Base-by-base conservation (phyloP, 2,113 vertebrate species). In the Aegotheles bennettii region DNA sequence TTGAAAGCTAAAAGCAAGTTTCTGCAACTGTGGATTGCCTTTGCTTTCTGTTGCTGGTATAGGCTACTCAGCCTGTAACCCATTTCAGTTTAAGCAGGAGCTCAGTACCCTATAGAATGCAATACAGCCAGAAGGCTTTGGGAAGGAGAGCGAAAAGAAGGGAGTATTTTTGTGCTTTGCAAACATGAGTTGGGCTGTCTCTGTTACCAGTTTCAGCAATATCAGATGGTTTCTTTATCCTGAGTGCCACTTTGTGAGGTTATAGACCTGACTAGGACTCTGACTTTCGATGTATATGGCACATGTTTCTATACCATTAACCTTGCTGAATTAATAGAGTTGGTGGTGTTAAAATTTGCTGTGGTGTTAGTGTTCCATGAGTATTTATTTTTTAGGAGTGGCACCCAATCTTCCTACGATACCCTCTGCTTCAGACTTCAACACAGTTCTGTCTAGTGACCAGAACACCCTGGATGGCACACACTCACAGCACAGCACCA, bases 401-500 rank as follows among this genome's bases (percentile, higher is more conserved):
- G 97, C 97, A 18, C 99, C 98, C 91, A 99, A 99, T 96, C 98
- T 99, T 48, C 99, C 99, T 69, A 99, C 99, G 17, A 99, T 99
- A 93, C 99, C 99, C 3, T 99, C 99, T 18, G 99, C 99, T 13
- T 99, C 99, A 26, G 99, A 99, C 97, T 99, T 99, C 97, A 99
- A 99, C 97, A 99, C 99, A 0, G 98, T 99, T 74, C 94, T 99
- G 63, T 99, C 99, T 36, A 99, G 99, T 51, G 99, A 99, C 96
- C 99, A 99, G 97, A 99, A 99, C 95, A 99, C 99, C 7, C 96
- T 99, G 97, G 99, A 99, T 47, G 99, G 99, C 59, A 99, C 99
- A 2, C 99, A 99, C 71, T 99, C 99, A 5, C 99, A 99, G 97
- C 99, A 98, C 92, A 99, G 99, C 98, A 99, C 98, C 45, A 99